Evolutionary conservation across 2,888 invertebrate genomes (phyloP).

Genomic region (Mythimna ferrago): DNA sequence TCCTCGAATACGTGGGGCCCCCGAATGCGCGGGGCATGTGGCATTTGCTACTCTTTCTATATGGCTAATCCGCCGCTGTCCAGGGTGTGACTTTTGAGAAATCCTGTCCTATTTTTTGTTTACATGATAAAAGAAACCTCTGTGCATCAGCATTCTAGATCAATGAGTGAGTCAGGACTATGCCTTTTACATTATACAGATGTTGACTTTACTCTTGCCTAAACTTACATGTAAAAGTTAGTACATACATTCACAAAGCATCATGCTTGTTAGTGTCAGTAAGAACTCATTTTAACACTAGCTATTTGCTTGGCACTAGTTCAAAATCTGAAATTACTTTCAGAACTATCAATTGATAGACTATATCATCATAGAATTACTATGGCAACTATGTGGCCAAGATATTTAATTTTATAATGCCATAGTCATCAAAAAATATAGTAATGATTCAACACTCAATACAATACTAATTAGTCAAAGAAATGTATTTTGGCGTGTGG

Average conservation of each 20-base stretch:
- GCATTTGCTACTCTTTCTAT: too few relatives aligned
- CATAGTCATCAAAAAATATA: constrained; percentile 2
- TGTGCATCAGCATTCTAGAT: too few relatives aligned
- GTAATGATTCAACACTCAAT: background rate
- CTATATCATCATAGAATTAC: constrained; percentile 11
- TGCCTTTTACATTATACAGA: background rate
- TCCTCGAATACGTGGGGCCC: too few relatives aligned
- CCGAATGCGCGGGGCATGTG: too few relatives aligned
- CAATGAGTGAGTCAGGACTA: too few relatives aligned
- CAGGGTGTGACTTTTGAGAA: too few relatives aligned
- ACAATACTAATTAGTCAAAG: constrained; percentile 10
- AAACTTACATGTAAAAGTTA: constrained; percentile 17
- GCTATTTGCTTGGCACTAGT: constrained; percentile 24
- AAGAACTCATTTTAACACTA: constrained; percentile 23
- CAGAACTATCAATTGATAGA: constrained; percentile 10
- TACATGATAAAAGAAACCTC: too few relatives aligned
- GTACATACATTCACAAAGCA: constrained; percentile 24
- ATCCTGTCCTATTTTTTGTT: too few relatives aligned
- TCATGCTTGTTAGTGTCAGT: constrained; percentile 57
- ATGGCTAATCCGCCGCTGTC: too few relatives aligned
- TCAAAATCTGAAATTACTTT: constrained; percentile 29
- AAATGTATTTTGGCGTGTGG: constrained; percentile 11
- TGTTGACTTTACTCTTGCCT: background rate
- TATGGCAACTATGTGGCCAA: background rate
- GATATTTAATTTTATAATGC: constrained; percentile 6